Percentiles rank a stretch among this genome's conserved stretches.
phyloP scores from a whole-genome alignment of 2,797 vertebrate species.

The Falco biarmicus region DNA sequence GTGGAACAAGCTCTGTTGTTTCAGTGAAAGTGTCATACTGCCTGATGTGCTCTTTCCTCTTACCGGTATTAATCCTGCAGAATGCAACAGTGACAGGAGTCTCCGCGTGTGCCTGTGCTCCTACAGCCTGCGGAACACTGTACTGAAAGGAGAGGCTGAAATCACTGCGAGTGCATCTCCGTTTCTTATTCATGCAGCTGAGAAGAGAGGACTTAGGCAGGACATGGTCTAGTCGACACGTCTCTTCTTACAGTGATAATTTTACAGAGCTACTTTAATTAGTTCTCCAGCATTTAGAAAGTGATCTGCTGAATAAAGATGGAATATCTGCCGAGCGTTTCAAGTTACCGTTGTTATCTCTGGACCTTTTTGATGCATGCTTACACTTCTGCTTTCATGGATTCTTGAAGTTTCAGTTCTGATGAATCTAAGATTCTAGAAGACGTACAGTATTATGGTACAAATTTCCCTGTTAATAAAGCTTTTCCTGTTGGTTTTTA shows the following conservation, averaged over 20 bases:
- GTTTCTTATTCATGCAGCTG: not conserved
- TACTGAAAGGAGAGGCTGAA: not conserved
- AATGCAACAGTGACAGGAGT: not conserved
- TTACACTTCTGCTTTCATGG: not conserved
- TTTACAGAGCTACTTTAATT: conserved; percentile 3
- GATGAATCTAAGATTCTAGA: not conserved
- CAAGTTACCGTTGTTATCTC: not conserved
- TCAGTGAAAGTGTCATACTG: not conserved
- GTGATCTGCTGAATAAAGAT: not conserved
- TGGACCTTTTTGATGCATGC: not conserved
- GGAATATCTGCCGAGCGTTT: not conserved
- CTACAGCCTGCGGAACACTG: accelerated
- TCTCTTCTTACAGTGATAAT: not conserved
- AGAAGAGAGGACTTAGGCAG: not conserved
- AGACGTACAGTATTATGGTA: not conserved
- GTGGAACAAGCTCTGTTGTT: not conserved
- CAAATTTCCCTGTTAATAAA: not conserved
- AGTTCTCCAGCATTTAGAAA: not conserved
- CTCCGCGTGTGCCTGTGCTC: not conserved
- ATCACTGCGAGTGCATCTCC: not conserved
- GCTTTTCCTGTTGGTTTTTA: not conserved
- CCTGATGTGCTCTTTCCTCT: not conserved
- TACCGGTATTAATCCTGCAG: not conserved
- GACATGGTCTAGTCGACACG: accelerated
- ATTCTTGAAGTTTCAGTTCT: not conserved